A percentile compares a stretch with the other conserved stretches of the same genome.
Evolutionary conservation across 1,140 invertebrate genomes (phyloP).

Genomic region (Nylanderia fulva): DNA sequence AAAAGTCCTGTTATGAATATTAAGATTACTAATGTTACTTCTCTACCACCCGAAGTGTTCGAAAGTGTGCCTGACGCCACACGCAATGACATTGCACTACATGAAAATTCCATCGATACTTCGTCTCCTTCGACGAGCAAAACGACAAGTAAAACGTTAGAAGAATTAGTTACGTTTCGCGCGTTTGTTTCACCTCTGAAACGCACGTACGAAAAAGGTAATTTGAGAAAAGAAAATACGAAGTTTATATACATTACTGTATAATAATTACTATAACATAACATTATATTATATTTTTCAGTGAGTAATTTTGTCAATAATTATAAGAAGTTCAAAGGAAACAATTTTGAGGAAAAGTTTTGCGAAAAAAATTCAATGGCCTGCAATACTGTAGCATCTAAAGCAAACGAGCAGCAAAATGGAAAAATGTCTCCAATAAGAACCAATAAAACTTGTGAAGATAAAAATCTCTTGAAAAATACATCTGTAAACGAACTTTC

Average conservation of each 20-base stretch:
- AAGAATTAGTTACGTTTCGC: background rate
- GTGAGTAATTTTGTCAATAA: background rate
- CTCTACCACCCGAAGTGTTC: constrained; percentile 72
- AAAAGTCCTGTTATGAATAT: constrained; percentile 67
- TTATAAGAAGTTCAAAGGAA: constrained; percentile 22
- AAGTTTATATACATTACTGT: background rate
- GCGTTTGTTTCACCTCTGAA: background rate
- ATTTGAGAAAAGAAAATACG: background rate
- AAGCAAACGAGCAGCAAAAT: background rate
- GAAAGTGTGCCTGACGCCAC: constrained; percentile 33
- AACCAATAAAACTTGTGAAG: background rate
- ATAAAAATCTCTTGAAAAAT: background rate
- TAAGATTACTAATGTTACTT: constrained; percentile 77
- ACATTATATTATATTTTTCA: constrained; percentile 14
- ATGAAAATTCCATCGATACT: background rate
- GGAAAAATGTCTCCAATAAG: background rate
- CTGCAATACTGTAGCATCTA: too few relatives aligned
- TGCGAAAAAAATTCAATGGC: background rate
- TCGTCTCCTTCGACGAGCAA: background rate
- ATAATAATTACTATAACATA: background rate
- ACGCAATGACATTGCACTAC: background rate
- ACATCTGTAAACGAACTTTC: background rate
- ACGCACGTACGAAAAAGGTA: constrained; percentile 29
- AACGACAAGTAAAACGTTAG: background rate
- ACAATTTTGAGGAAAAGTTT: background rate